Conservation (phyloP, 2,113 vertebrate genomes). For the Callopanchax toddi region DNA sequence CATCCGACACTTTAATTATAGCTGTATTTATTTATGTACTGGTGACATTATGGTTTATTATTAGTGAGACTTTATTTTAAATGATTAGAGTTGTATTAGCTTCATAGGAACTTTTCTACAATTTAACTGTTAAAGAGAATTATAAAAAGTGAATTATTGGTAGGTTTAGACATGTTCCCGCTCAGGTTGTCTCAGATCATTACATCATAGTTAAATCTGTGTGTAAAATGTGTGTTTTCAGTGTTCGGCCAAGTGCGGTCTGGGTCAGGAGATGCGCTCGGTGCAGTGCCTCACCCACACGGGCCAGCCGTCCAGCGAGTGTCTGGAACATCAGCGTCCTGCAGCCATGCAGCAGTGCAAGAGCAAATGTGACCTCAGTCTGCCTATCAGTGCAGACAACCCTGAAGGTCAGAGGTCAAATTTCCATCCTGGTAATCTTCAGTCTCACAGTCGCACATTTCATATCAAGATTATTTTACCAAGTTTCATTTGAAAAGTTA, state of each 20-base stretch:
- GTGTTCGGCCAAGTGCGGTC: constrained; percentile 92
- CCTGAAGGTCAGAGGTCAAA: constrained; percentile 87
- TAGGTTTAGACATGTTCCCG: background rate
- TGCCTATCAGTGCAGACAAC: constrained; percentile 82
- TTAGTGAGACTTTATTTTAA: no score
- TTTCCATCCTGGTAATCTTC: background rate
- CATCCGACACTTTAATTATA: background rate
- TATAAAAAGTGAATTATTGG: background rate
- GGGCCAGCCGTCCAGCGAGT: constrained; percentile 86
- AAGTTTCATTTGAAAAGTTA: background rate
- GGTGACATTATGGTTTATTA: no score
- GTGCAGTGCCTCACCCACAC: constrained; percentile 91
- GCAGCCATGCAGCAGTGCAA: constrained; percentile 90
- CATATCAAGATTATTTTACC: background rate
- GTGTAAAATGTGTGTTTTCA: constrained; percentile 55
- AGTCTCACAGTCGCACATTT: background rate
- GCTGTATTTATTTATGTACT: background rate
- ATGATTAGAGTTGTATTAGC: no score
- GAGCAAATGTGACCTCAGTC: constrained; percentile 87
- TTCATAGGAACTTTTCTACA: background rate
- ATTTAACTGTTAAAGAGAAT: no score
- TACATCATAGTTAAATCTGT: background rate
- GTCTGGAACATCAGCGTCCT: constrained; percentile 86
- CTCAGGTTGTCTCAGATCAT: background rate
- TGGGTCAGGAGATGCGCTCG: constrained; percentile 90